Conservation (phyloP, 2,888 invertebrate genomes). For the Plutella xylostella region DNA sequence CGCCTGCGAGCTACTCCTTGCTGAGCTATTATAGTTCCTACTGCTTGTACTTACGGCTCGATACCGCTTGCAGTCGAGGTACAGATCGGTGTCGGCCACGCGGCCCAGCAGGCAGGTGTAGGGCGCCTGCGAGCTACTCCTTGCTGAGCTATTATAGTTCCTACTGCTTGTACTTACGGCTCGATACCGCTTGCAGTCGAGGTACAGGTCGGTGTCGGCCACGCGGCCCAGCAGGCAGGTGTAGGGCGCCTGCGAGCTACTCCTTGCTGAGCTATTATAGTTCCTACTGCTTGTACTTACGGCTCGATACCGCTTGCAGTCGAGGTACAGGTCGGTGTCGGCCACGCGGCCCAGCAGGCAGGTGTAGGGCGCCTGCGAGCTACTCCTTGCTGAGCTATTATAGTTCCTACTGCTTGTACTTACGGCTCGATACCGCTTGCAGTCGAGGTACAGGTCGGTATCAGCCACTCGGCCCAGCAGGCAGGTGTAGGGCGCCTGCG, state of each 20-base stretch:
- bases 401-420: slow-evolving; percentile 72
- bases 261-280: no score
- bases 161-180: slow-evolving; percentile 73
- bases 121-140: slow-evolving; percentile 77
- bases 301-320: slow-evolving; percentile 76
- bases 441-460: slow-evolving; percentile 82
- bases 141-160: no score
- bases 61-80: slow-evolving; percentile 78
- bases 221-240: slow-evolving; percentile 77
- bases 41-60: slow-evolving; percentile 74
- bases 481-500: slow-evolving; percentile 77
- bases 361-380: slow-evolving; percentile 77
- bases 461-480: slow-evolving; percentile 77
- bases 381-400: no score
- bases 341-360: slow-evolving; percentile 77
- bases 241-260: slow-evolving; percentile 77
- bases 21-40: no score
- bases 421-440: slow-evolving; percentile 77
- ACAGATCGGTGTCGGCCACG: slow-evolving; percentile 80
- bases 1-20: slow-evolving; percentile 75
- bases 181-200: slow-evolving; percentile 78
- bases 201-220: slow-evolving; percentile 80
- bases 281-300: no score
- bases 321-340: slow-evolving; percentile 81
- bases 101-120: slow-evolving; percentile 77